These are phyloP conservation scores for Meriones unguiculatus DNA, from an alignment of 2,113 vertebrate species.

Conservation along the genomic window DNA sequence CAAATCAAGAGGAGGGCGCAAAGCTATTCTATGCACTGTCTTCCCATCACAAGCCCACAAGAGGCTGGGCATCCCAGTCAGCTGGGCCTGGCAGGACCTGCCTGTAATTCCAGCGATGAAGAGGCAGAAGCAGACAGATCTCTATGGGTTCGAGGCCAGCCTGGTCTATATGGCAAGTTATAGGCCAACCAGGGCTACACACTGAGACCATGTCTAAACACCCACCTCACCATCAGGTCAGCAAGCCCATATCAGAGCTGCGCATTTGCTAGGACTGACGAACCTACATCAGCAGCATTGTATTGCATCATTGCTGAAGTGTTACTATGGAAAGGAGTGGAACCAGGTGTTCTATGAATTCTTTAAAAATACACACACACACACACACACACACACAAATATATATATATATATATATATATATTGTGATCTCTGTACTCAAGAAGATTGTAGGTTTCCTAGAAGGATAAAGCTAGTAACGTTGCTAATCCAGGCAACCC, in stretches of 20 bases:
- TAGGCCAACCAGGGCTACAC: not conserved
- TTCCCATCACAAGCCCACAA: not conserved
- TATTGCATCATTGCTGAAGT: not conserved
- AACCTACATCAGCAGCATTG: not conserved
- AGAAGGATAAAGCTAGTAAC: slow-evolving; percentile 23
- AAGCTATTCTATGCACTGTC: too few relatives aligned
- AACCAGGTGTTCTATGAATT: not conserved
- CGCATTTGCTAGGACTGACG: not conserved
- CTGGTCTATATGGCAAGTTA: not conserved
- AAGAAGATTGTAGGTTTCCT: slow-evolving; percentile 34
- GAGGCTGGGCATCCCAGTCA: not conserved
- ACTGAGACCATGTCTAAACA: not conserved
- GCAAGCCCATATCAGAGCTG: not conserved
- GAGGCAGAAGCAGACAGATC: not conserved
- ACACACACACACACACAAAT: too few relatives aligned
- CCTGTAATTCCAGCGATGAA: not conserved
- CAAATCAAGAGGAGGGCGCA: not conserved
- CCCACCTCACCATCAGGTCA: not conserved
- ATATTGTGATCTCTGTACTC: not conserved
- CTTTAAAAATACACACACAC: too few relatives aligned
- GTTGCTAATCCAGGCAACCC: not conserved
- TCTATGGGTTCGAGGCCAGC: not conserved
- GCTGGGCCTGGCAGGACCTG: fast-evolving
- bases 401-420: not conserved
- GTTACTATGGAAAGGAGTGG: not conserved